These are phyloP conservation scores for Osmerus mordax DNA, from an alignment of 2,113 vertebrate species.

Conservation along the genomic window DNA sequence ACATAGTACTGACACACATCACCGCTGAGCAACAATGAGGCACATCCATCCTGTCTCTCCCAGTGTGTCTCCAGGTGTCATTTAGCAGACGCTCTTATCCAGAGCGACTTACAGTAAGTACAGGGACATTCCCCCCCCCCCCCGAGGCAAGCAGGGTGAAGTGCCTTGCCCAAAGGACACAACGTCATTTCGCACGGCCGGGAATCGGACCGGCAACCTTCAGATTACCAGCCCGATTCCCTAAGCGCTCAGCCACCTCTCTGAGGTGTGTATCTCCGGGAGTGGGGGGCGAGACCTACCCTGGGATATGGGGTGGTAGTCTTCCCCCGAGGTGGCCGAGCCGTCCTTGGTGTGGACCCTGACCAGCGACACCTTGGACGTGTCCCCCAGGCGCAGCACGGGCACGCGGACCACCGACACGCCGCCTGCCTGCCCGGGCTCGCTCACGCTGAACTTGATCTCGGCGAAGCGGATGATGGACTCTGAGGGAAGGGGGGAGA, in stretches of 20 bases:
- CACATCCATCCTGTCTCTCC: neutral
- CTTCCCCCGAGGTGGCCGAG: conserved; percentile 88
- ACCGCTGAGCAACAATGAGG: neutral
- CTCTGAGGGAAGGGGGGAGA: conserved; percentile 47
- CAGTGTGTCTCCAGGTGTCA: neutral
- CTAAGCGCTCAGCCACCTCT: no score
- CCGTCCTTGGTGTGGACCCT: conserved; percentile 94
- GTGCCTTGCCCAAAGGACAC: no score
- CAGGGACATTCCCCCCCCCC: no score
- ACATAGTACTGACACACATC: neutral
- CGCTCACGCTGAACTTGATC: conserved; percentile 77
- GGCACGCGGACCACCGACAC: conserved; percentile 79
- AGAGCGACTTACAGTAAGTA: no score
- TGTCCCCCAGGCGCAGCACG: conserved; percentile 85
- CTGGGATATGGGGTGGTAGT: conserved; percentile 90
- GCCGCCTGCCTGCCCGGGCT: conserved; percentile 78
- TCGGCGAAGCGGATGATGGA: conserved; percentile 69
- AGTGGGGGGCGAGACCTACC: conserved; percentile 62
- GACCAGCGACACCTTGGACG: conserved; percentile 86
- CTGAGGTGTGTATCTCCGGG: no score
- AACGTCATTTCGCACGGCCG: no score
- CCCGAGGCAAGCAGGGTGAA: no score
- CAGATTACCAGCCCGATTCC: no score
- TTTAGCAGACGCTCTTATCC: no score
- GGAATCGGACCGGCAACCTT: no score